Percentiles rank a stretch among this genome's conserved stretches.
These are phyloP conservation scores for Scopus umbretta DNA, from an alignment of 2,113 vertebrate species.

Conservation along the genomic window DNA sequence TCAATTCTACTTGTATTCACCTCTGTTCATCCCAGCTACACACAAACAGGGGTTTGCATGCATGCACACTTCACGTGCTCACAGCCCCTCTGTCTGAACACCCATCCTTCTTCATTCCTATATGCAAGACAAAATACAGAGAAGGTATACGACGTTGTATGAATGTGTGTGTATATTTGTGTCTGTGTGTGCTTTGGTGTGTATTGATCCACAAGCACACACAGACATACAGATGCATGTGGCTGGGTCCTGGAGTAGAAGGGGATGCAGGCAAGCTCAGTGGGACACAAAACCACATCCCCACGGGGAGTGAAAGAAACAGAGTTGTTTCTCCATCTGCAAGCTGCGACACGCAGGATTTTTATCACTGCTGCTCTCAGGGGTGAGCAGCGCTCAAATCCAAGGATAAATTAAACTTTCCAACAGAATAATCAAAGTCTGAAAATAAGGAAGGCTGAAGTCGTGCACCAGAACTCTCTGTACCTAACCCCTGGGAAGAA, in stretches of 20 bases:
- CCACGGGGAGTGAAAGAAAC: background rate
- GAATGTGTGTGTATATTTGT: too few relatives aligned
- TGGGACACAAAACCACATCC: background rate
- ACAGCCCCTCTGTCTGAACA: background rate
- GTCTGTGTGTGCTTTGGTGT: background rate
- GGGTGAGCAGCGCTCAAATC: background rate
- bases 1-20: background rate
- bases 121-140: background rate
- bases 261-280: background rate
- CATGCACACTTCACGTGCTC: rapidly evolving
- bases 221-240: background rate
- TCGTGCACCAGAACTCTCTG: background rate
- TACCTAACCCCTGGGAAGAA: background rate
- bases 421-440: background rate
- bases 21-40: background rate
- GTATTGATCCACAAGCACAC: background rate
- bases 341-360: background rate
- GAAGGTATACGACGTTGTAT: rapidly evolving
- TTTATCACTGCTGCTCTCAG: background rate
- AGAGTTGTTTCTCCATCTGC: background rate
- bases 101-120: background rate
- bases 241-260: background rate
- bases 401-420: background rate
- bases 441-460: background rate
- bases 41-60: background rate